Percentiles rank a stretch among this genome's conserved stretches.
Evolutionary conservation across 2,797 vertebrate species (phyloP).

Genomic region (Coracias cyanogaster): DNA sequence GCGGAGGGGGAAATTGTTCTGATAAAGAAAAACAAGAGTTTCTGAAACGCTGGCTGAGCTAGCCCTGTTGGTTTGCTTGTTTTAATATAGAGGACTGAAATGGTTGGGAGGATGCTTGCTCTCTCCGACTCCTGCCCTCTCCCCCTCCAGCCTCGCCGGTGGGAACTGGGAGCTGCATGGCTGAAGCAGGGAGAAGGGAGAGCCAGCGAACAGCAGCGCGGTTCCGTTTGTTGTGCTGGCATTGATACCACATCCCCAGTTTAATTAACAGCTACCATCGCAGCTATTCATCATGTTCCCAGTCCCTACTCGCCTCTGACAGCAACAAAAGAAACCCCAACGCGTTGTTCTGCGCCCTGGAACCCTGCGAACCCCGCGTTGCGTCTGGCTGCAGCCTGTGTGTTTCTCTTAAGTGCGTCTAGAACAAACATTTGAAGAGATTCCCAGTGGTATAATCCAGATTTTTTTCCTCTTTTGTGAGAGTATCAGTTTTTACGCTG

Average conservation of each 20-base stretch:
- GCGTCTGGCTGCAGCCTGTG: neutral
- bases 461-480: neutral
- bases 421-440: constrained; percentile 43
- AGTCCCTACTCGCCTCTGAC: neutral
- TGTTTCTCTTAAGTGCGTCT: neutral
- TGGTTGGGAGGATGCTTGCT: neutral
- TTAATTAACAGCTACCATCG: constrained; percentile 43
- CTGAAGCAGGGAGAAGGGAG: neutral
- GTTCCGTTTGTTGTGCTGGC: constrained; percentile 37
- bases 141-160: neutral
- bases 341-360: neutral
- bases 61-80: neutral
- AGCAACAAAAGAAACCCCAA: neutral
- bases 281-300: neutral
- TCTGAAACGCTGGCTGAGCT: neutral
- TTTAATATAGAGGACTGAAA: neutral
- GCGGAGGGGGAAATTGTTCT: rapidly evolving
- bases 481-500: neutral
- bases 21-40: neutral
- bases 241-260: neutral
- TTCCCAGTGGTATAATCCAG: neutral
- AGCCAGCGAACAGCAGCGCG: neutral
- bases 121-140: neutral
- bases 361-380: neutral
- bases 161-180: neutral